Evolutionary conservation across 2,888 invertebrate species (phyloP), one percentile per base, ranked within the genome.

Genomic region (Allolobophora icterica): DNA sequence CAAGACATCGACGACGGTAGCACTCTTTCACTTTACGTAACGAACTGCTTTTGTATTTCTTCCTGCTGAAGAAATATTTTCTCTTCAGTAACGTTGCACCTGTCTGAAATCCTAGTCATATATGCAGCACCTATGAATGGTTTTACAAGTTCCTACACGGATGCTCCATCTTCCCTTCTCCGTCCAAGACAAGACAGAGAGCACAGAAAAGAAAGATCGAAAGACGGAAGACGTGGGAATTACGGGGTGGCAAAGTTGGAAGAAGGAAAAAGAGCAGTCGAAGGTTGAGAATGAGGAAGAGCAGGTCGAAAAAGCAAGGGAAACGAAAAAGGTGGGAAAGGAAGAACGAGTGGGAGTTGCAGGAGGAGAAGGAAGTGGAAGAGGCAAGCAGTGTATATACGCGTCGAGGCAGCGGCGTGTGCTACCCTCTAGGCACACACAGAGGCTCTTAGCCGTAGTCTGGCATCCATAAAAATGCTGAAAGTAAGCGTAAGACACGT

Each of bases 341-440:
- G 71, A 71, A 3, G n/a, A 71, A 71, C 71, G 30, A 71, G 71
- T 5, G 71, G n/a, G 30, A n/a, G 71, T 71, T n/a, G n/a, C n/a
- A 71, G 71, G 30, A 30, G 30, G 71, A 71, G 30, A 71, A n/a
- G 71, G 30, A 71, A 71, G 71, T 71, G 71, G 71, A 52, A 71
- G 71, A 71, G 71, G 71, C n/a, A 5, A 71, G 71, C 17, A 17
- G n/a, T 71, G n/a, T 71, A 71, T n/a, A 71, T n/a, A 52, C 52
- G 21, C 21, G 17, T 6, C 52, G 52, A 8, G 52, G 71, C 71
- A 8, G 8, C 71, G 71, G 30, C 71, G 71, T 71, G 71, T 71
- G 71, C 71, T n/a, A n/a, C 71, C 71, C 71, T 71, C 71, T 71
- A 71, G 71, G 71, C 71, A 71, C 71, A 52, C 52, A 52, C 71